Base-by-base conservation (phyloP, 2,113 vertebrate species). In the Cephalopholis sonnerati region DNA sequence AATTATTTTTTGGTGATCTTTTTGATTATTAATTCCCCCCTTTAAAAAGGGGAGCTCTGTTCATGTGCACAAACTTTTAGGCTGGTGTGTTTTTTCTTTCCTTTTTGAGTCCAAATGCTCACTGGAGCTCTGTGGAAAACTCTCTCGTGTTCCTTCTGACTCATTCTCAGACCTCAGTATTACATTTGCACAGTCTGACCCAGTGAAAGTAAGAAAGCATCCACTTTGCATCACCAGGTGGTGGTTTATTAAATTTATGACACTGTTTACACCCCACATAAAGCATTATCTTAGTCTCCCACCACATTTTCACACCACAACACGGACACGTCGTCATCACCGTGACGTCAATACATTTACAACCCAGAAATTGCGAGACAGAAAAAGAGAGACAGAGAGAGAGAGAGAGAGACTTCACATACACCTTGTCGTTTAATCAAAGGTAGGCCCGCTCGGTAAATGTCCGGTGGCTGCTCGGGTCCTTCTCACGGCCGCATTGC, bases 231-330 rank as follows among this genome's bases (percentile, higher is more conserved):
- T 24, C 48, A 83, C 67, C 84, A 86, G 48, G 24, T 74, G 72
- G 24, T 65, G 81, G 95, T 98, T 98, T 99, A 99, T 99, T 98
- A 93, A 96, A 96, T 97, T 90, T 96, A 96, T 96, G 96, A 98
- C 96, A 98, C 94, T 87, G 95, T 96, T 98, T 97, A 97, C 97
- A 98, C 95, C 96, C 95, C 95, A 95, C 95, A 76, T 72, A 25
- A 82, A 86, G 55, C 77, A 77, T 79, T 85, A 83, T 77, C 7
- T 79, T 79, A 80, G 51, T 77, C 59, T 79, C 57, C 77, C 75
- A 61, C 55, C 69, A 89, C 69, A 70, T 39, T 27, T 77, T 72
- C 46, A 89, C 73, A 85, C n/a, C 72, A 89, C 73, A 67, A 77
- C 57, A 89, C 12, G 16, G 51, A 90, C 67, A 72, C 53, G 2